Evolutionary conservation across 2,113 vertebrate genomes (phyloP).

Genomic region (Pseudopipra pipra): DNA sequence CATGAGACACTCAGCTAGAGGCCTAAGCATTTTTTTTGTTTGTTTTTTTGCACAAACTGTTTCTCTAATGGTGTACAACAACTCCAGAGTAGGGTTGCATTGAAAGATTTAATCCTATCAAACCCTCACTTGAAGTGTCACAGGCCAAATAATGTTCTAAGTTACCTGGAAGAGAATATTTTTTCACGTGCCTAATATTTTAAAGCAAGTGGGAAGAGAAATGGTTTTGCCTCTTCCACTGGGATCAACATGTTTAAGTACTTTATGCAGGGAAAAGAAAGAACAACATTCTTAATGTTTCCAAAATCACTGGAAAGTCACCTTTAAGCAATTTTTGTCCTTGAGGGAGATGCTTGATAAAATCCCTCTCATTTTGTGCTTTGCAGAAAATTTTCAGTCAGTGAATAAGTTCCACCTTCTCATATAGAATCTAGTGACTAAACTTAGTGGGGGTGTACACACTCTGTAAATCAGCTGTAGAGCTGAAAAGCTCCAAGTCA

Average conservation of each 20-base stretch:
- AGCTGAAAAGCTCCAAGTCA: not conserved
- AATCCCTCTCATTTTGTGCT: not conserved
- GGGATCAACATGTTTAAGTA: not conserved
- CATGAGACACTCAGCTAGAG: not conserved
- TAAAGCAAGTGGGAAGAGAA: not conserved
- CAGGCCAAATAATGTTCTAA: not conserved
- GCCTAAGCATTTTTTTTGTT: not conserved
- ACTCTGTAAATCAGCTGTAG: not conserved
- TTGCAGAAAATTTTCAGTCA: not conserved
- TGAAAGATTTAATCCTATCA: not conserved
- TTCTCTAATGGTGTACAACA: not conserved
- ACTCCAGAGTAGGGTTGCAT: not conserved
- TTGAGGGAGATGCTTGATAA: not conserved
- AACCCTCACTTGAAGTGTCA: not conserved
- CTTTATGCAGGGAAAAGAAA: not conserved
- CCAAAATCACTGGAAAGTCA: not conserved
- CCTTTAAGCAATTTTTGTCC: not conserved
- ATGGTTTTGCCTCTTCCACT: not conserved
- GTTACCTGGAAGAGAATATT: not conserved
- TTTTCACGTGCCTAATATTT: not conserved
- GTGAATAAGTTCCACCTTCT: not conserved
- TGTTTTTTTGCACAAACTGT: not conserved
- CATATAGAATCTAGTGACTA: not conserved
- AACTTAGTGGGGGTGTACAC: not conserved
- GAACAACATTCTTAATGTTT: not conserved